These are phyloP conservation scores for Drosophila macrospina DNA, from an alignment of 2,888 invertebrate genomes.

Conservation along the genomic window DNA sequence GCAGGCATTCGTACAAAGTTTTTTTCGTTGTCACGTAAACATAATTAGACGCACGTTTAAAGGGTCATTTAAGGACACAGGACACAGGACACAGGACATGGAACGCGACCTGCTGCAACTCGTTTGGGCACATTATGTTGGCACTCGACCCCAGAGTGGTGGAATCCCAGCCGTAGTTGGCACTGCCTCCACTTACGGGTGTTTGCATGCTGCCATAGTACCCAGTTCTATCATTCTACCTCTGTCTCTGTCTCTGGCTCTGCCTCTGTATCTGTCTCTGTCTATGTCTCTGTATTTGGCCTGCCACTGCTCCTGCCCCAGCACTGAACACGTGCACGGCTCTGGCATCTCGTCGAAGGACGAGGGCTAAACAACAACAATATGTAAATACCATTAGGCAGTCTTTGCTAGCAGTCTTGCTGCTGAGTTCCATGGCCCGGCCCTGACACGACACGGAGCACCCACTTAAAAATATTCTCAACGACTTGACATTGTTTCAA, in stretches of 20 bases:
- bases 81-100: constrained; percentile 25
- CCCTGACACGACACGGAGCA: constrained; percentile 46
- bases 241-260: no score
- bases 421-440: constrained; percentile 43
- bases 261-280: constrained; percentile 11
- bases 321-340: constrained; percentile 54
- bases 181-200: constrained; percentile 56
- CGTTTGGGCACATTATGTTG: constrained; percentile 47
- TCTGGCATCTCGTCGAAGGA: constrained; percentile 52
- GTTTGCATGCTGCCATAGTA: constrained; percentile 70
- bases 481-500: constrained; percentile 80
- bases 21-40: constrained; percentile 67
- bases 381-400: constrained; percentile 75
- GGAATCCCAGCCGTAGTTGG: constrained; percentile 20
- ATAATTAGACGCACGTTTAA: constrained; percentile 79
- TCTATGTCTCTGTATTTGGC: not conserved
- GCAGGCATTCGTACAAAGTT: constrained; percentile 56
- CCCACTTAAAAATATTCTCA: constrained; percentile 69
- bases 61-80: constrained; percentile 73
- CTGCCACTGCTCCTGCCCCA: not conserved
- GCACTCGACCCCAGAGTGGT: constrained; percentile 54
- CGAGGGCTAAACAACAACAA: constrained; percentile 56
- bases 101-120: constrained; percentile 25
- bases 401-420: constrained; percentile 28
- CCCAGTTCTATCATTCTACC: constrained; percentile 25